Evolutionary conservation across 2,888 invertebrate genomes (phyloP).

Genomic region (Apamea epomidion): DNA sequence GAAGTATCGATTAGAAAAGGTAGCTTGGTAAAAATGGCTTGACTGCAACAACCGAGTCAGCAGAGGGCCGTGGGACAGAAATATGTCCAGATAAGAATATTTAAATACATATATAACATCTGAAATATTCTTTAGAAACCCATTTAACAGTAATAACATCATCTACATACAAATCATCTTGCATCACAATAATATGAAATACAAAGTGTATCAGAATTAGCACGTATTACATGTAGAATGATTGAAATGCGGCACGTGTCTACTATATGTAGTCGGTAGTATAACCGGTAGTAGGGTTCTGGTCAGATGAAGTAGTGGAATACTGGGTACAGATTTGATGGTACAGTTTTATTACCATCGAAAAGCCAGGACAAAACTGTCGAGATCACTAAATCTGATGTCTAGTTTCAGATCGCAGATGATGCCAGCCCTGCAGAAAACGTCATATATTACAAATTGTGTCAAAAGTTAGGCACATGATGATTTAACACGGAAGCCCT

Average conservation of each 20-base stretch:
- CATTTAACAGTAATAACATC: too few relatives aligned
- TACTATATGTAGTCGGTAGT: constrained; percentile 34
- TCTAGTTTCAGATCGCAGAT: too few relatives aligned
- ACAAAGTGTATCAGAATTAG: neutral
- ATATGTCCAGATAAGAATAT: neutral
- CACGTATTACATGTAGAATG: constrained; percentile 1
- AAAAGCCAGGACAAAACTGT: too few relatives aligned
- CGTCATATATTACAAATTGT: too few relatives aligned
- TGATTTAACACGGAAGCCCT: too few relatives aligned
- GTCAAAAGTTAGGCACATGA: too few relatives aligned
- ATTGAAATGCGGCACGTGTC: constrained; percentile 28
- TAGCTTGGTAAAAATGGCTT: neutral
- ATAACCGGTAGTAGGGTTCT: constrained; percentile 20
- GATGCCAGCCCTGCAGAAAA: too few relatives aligned
- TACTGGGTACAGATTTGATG: neutral
- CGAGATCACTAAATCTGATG: too few relatives aligned
- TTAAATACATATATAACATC: neutral
- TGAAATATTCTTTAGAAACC: neutral
- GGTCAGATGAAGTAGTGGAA: constrained; percentile 9
- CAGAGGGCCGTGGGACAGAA: neutral
- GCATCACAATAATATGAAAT: neutral
- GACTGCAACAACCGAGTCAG: neutral
- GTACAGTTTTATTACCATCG: neutral
- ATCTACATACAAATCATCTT: neutral
- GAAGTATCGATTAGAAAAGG: neutral